Percentiles rank a stretch among this genome's conserved stretches.
phyloP scores from a whole-genome alignment of 2,888 invertebrate species.

The Philereme transversata region DNA sequence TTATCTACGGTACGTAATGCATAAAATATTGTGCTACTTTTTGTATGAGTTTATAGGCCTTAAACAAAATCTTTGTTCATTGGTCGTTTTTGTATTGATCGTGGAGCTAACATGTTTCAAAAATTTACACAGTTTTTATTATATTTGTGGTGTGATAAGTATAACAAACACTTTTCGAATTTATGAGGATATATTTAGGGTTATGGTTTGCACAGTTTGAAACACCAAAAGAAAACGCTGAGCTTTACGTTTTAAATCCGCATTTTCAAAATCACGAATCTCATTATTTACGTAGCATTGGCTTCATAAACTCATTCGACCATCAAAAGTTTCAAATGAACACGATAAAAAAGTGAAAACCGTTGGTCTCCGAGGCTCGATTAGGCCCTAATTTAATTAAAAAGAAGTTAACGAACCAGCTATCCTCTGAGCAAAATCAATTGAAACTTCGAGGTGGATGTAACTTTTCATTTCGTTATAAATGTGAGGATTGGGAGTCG shows the following conservation, averaged over 20 bases:
- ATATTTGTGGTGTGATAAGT: too few species aligned
- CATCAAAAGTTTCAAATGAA: slow-evolving; percentile 44
- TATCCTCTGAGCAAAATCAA: slow-evolving; percentile 62
- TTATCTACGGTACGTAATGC: slow-evolving; percentile 21
- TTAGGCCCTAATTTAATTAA: slow-evolving; percentile 74
- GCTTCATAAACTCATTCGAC: slow-evolving; percentile 18
- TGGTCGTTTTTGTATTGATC: too few species aligned
- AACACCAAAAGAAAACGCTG: too few species aligned
- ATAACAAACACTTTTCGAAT: too few species aligned
- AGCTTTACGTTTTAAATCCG: too few species aligned
- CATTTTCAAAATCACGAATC: not conserved
- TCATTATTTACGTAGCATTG: not conserved
- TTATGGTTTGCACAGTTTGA: too few species aligned
- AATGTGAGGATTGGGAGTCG: slow-evolving; percentile 46
- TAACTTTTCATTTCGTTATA: slow-evolving; percentile 57
- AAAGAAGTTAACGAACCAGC: slow-evolving; percentile 72
- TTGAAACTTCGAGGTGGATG: slow-evolving; percentile 60
- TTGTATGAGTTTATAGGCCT: slow-evolving; percentile 15
- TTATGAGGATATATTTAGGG: too few species aligned
- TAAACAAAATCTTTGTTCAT: slow-evolving; percentile 1
- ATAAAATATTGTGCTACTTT: slow-evolving; percentile 16
- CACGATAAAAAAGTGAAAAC: slow-evolving; percentile 42
- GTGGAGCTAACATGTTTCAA: too few species aligned
- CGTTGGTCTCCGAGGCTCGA: slow-evolving; percentile 44
- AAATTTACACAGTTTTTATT: too few species aligned